A percentile compares a stretch with the other conserved stretches of the same genome.
Evolutionary conservation across 1,140 invertebrate genomes (phyloP).

Genomic region (Drosophila takahashii): DNA sequence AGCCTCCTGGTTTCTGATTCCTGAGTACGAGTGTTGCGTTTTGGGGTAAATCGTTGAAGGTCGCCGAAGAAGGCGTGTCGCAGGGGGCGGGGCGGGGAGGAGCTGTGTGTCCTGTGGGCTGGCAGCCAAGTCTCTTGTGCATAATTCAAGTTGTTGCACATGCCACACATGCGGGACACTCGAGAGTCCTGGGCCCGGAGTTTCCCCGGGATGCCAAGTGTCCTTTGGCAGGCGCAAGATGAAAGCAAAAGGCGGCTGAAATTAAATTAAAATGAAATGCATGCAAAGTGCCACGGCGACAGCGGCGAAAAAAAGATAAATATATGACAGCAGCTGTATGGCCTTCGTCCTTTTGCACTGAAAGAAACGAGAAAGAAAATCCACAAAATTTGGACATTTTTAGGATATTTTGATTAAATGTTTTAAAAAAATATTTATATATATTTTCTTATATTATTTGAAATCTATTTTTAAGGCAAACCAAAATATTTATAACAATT

Average conservation of each 20-base stretch:
- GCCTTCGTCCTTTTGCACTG: conserved; percentile 7
- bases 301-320: conserved; percentile 5
- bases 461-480: too few relatives aligned
- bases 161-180: conserved; percentile 72
- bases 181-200: conserved; percentile 23
- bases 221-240: conserved; percentile 64
- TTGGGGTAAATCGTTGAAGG: conserved; percentile 57
- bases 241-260: conserved; percentile 76
- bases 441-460: too few relatives aligned
- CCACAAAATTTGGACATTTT: not conserved
- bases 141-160: conserved; percentile 83
- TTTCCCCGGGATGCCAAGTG: conserved; percentile 40
- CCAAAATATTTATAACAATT: too few relatives aligned
- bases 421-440: too few relatives aligned
- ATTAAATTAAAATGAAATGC: conserved; percentile 82
- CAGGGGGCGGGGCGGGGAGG: conserved; percentile 3
- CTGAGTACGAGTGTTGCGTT: conserved; percentile 31
- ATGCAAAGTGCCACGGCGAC: conserved; percentile 70
- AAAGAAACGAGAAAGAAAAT: not conserved
- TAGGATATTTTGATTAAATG: too few relatives aligned
- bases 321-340: conserved; percentile 15
- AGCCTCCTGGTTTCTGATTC: conserved; percentile 20
- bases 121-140: conserved; percentile 63
- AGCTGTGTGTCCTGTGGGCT: conserved; percentile 28
- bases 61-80: conserved; percentile 29